These are phyloP conservation scores for Brachionus manjavacas DNA, from an alignment of 1,140 invertebrate species.

Conservation along the genomic window DNA sequence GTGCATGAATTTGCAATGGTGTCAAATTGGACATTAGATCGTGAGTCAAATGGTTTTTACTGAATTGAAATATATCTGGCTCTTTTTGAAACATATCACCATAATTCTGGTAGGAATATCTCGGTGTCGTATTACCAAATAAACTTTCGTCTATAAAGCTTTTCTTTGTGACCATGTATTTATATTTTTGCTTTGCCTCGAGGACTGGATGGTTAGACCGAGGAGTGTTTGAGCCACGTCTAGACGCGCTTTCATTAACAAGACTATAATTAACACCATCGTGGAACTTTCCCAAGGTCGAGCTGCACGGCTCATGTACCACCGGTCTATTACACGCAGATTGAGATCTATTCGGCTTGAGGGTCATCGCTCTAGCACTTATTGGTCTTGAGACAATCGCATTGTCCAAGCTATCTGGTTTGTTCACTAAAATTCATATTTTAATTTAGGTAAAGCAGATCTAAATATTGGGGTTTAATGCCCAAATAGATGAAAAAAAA, in stretches of 20 bases:
- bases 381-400: slow-evolving; percentile 4
- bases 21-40: slow-evolving; percentile 39
- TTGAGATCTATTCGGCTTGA: slow-evolving; percentile 26
- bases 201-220: slow-evolving; percentile 1
- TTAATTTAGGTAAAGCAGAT: neutral
- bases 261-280: slow-evolving; percentile 33
- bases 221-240: slow-evolving; percentile 6
- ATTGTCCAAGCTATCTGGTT: neutral
- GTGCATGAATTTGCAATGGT: slow-evolving; percentile 34
- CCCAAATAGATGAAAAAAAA: neutral
- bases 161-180: slow-evolving; percentile 30
- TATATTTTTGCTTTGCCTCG: slow-evolving; percentile 30
- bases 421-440: neutral
- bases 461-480: neutral
- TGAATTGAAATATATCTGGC: slow-evolving; percentile 13
- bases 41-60: slow-evolving; percentile 29
- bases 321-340: neutral
- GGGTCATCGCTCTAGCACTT: neutral
- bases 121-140: neutral
- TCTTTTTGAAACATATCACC: neutral
- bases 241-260: neutral
- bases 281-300: slow-evolving; percentile 27
- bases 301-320: slow-evolving; percentile 25
- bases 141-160: slow-evolving; percentile 36
- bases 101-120: neutral